Base-by-base conservation (phyloP, 23 tunicate genomes). In the Halocynthia aurantium region DNA sequence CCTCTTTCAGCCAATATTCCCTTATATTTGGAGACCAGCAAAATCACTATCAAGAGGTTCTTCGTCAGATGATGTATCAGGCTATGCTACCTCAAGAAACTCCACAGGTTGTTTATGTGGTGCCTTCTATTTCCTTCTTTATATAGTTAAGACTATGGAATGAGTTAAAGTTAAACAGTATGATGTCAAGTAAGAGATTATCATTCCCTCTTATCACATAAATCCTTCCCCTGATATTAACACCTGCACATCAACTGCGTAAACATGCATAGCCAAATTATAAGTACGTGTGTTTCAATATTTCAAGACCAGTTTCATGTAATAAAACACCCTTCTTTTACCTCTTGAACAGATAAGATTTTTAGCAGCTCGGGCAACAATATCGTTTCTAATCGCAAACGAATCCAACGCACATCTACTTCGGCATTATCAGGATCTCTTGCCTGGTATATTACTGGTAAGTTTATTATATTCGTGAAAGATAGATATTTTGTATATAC, bases 1-100 rank as follows among this genome's bases (percentile, higher is more conserved):
- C 40, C 5, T 64, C 6, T 87, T 87, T 61, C 76, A 85, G 91
- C 66, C 96, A 96, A 78, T 96, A 75, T 90, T 96, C 99, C 8
- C 91, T 89, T 5, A 90, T 96, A 15, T 96, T 96, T 77, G 99
- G 99, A n/a, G 69, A 83, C 72, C 97, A 96, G 62, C 97, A 84
- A 76, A 83, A 77, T 7, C 91, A 90, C 52, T 96, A 96, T 69
- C 84, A 78, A 69, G 96, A 90, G 22, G 93, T 90, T 9, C 81
- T 96, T 57, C 69, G 86, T 56, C 87, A 90, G 55, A 85, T 96
- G 91, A 61, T 96, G 76, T 83, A 80, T 40, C 88, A 90, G 54
- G 85, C 98, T 73, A 82, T 96, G 89, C 87, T 77, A 52, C 12
- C 67, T 8, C 66, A 55, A 21, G 84, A 96, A 69, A 77, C 85